phyloP scores from a whole-genome alignment of 2,113 vertebrate species.

The Pelmatolapia mariae region DNA sequence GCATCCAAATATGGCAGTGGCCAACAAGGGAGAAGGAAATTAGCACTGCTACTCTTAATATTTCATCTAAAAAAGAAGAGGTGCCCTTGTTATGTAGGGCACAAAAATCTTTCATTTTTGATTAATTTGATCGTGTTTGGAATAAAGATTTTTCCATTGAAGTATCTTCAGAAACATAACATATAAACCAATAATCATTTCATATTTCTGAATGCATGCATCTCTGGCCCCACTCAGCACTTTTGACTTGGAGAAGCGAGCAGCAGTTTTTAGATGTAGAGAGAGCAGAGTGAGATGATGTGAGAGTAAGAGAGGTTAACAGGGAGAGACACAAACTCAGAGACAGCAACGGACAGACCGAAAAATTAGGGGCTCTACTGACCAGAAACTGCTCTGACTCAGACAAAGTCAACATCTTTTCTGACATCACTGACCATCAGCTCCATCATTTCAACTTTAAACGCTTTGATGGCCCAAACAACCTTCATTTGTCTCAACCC shows the following conservation, averaged over 20 bases:
- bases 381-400: slow-evolving; percentile 66
- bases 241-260: slow-evolving; percentile 4
- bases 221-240: not conserved
- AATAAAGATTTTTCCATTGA: not conserved
- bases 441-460: slow-evolving; percentile 57
- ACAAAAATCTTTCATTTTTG: not conserved
- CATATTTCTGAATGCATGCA: not conserved
- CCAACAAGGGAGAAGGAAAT: not conserved
- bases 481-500: slow-evolving; percentile 62
- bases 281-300: slow-evolving; percentile 18
- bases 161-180: not conserved
- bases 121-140: not conserved
- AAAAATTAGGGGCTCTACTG: slow-evolving; percentile 61
- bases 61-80: not conserved
- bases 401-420: slow-evolving; percentile 66
- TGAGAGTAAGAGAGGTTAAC: slow-evolving; percentile 42
- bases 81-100: not conserved
- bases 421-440: slow-evolving; percentile 71
- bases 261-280: slow-evolving; percentile 26
- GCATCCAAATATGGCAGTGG: not conserved
- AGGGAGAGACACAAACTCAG: slow-evolving; percentile 34
- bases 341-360: slow-evolving; percentile 44
- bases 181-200: not conserved
- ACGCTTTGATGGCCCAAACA: slow-evolving; percentile 61
- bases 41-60: not conserved